These are phyloP conservation scores for Lasioglossum baleicum DNA, from an alignment of 1,140 invertebrate species.

Conservation along the genomic window DNA sequence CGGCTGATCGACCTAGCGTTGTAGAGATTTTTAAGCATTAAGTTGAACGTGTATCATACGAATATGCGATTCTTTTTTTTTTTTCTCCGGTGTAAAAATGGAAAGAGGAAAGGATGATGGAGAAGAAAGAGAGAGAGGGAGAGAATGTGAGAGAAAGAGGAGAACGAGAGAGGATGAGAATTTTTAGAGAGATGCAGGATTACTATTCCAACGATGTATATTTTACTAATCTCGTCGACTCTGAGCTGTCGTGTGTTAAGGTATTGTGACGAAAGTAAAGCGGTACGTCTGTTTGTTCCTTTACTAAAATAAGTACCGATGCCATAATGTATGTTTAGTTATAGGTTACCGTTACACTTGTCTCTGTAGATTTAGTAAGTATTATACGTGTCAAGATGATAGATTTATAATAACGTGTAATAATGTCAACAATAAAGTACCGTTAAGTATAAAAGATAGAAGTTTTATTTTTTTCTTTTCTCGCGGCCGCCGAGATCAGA, in stretches of 20 bases:
- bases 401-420: constrained; percentile 74
- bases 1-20: too few species aligned
- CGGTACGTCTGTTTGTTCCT: constrained; percentile 60
- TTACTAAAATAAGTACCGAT: constrained; percentile 50
- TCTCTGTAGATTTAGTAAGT: constrained; percentile 64
- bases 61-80: too few species aligned
- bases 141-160: too few species aligned
- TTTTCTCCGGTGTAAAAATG: too few species aligned
- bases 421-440: constrained; percentile 71
- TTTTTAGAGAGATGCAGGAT: too few species aligned
- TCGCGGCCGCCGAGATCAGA: too few species aligned
- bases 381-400: constrained; percentile 73
- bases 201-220: constrained; percentile 39
- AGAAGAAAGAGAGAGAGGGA: too few species aligned
- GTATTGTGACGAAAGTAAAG: constrained; percentile 46
- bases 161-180: too few species aligned
- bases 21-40: too few species aligned
- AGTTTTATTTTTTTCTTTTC: too few species aligned
- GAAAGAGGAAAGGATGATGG: too few species aligned
- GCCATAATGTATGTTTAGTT: constrained; percentile 63
- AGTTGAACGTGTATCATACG: too few species aligned
- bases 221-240: constrained; percentile 47
- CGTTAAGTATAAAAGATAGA: constrained; percentile 71
- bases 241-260: constrained; percentile 26
- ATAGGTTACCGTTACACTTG: constrained; percentile 59